Evolutionary conservation across 2,888 invertebrate genomes (phyloP).

Genomic region (Neocrepidodera transversa): DNA sequence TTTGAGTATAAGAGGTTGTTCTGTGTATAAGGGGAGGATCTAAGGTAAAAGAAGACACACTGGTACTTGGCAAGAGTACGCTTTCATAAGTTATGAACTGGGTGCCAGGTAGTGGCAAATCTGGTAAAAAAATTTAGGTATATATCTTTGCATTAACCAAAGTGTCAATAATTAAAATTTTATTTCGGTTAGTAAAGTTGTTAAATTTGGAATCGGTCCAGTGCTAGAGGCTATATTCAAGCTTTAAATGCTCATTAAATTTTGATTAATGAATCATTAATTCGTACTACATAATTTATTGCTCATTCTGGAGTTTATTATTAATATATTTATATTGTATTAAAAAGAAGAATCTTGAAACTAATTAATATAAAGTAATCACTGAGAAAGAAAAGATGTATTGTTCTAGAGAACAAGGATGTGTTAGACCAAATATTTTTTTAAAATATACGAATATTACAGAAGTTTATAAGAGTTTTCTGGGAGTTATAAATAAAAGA

Average conservation of each 20-base stretch:
- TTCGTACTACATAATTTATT: no score
- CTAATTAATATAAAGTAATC: no score
- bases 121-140: slow-evolving; percentile 45
- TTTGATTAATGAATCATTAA: not conserved
- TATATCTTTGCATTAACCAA: slow-evolving; percentile 48
- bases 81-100: slow-evolving; percentile 56
- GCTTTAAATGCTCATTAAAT: not conserved
- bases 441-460: no score
- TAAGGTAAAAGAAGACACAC: slow-evolving; percentile 38
- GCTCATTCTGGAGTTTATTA: not conserved
- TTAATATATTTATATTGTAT: no score
- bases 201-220: slow-evolving; percentile 20
- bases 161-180: slow-evolving; percentile 49
- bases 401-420: no score
- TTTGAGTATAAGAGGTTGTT: slow-evolving; percentile 54
- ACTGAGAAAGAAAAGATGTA: no score
- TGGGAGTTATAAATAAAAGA: no score
- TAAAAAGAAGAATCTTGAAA: no score
- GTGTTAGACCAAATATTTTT: no score
- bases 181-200: slow-evolving; percentile 12
- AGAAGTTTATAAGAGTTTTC: no score
- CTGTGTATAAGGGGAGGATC: slow-evolving; percentile 14
- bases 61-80: slow-evolving; percentile 54
- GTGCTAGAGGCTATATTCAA: not conserved
- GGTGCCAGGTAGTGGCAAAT: slow-evolving; percentile 47